These are phyloP conservation scores for Tinamus guttatus DNA, from an alignment of 2,113 vertebrate species.

Conservation along the genomic window DNA sequence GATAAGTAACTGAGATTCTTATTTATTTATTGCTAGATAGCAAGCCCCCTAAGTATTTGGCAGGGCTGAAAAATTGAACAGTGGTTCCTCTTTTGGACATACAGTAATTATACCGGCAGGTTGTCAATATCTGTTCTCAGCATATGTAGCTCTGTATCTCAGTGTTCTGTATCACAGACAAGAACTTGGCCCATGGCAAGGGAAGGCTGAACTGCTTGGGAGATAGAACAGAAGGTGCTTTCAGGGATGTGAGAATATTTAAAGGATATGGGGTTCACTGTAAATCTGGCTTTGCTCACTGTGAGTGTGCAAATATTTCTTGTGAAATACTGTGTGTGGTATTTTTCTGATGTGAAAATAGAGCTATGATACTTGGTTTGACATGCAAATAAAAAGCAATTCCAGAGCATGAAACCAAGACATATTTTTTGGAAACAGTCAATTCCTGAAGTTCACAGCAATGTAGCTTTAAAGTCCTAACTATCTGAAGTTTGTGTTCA, in stretches of 20 bases:
- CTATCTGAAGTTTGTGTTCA: background rate
- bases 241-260: background rate
- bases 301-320: background rate
- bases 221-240: background rate
- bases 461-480: background rate
- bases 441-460: background rate
- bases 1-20: background rate
- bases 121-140: constrained; percentile 58
- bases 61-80: constrained; percentile 53
- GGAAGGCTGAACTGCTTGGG: constrained; percentile 16
- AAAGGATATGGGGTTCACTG: background rate
- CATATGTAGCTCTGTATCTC: background rate
- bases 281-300: background rate
- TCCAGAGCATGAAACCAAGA: background rate
- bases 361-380: background rate
- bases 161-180: background rate
- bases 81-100: constrained; percentile 41
- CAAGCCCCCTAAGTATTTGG: background rate
- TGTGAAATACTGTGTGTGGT: background rate
- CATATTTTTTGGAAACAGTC: background rate
- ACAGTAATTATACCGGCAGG: constrained; percentile 50
- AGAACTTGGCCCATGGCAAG: constrained; percentile 15
- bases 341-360: background rate
- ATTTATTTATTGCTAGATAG: background rate
- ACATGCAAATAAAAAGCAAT: background rate